phyloP scores from a whole-genome alignment of 2,888 invertebrate genomes.

The Chymomyza amoena region DNA sequence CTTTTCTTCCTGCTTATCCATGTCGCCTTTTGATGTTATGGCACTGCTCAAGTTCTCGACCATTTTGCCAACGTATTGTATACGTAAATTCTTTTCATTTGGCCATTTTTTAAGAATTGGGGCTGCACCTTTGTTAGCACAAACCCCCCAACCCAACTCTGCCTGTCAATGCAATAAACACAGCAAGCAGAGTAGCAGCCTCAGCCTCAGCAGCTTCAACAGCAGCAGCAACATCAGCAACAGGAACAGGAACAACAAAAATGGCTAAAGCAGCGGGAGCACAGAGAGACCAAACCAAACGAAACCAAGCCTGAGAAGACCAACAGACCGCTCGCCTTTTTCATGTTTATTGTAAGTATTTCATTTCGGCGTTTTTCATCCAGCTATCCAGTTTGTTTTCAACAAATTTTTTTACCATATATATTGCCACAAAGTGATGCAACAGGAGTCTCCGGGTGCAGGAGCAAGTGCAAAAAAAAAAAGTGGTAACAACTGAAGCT shows the following conservation, averaged over 20 bases:
- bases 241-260: background rate
- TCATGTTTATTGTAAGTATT: conserved; percentile 70
- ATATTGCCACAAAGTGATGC: conserved; percentile 1
- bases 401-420: conserved; percentile 31
- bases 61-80: background rate
- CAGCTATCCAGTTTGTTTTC: conserved; percentile 40
- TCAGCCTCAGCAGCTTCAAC: conserved; percentile 22
- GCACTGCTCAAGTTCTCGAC: background rate
- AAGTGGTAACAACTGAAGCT: background rate
- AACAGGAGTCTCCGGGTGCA: background rate
- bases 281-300: background rate
- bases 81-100: background rate
- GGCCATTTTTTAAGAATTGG: conserved; percentile 32
- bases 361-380: conserved; percentile 59
- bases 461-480: conserved; percentile 9
- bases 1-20: background rate
- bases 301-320: background rate
- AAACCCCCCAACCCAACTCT: conserved; percentile 12
- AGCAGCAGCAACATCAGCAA: background rate
- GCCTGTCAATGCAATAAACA: conserved; percentile 69
- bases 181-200: conserved; percentile 56
- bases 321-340: conserved; percentile 44
- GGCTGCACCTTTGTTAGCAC: conserved; percentile 29
- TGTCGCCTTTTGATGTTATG: background rate
- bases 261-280: background rate